These are phyloP conservation scores for Onychostruthus taczanowskii DNA, from an alignment of 2,113 vertebrate genomes.

Conservation along the genomic window DNA sequence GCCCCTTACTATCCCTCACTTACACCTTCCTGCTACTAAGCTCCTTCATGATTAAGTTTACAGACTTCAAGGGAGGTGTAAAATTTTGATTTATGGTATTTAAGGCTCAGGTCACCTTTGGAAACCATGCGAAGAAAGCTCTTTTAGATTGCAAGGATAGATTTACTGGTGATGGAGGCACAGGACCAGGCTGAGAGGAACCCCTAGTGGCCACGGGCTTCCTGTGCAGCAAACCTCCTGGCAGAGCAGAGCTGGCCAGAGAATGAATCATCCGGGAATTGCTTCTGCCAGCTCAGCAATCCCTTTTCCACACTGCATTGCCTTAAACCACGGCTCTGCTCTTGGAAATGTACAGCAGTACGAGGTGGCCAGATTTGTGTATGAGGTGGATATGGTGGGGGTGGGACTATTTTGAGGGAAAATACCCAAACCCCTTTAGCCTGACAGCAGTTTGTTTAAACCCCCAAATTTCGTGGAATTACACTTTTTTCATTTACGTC, in stretches of 20 bases:
- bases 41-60: background rate
- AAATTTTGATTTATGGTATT: background rate
- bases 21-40: background rate
- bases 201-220: constrained; percentile 2
- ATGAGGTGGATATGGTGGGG: too few species aligned
- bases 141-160: background rate
- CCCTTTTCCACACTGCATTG: background rate
- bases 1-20: background rate
- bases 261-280: background rate
- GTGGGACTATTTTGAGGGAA: background rate
- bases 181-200: background rate
- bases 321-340: background rate
- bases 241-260: rapidly evolving
- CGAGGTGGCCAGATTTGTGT: rapidly evolving
- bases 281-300: background rate
- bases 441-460: background rate
- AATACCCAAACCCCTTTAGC: background rate
- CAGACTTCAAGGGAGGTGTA: background rate
- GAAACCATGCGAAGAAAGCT: background rate
- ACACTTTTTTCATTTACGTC: background rate
- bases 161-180: background rate
- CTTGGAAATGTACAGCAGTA: background rate
- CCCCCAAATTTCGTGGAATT: background rate
- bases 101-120: background rate
- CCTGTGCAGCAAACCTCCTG: background rate